These are phyloP conservation scores for Varecia variegata DNA, from an alignment of 2,797 vertebrate species.

Conservation along the genomic window DNA sequence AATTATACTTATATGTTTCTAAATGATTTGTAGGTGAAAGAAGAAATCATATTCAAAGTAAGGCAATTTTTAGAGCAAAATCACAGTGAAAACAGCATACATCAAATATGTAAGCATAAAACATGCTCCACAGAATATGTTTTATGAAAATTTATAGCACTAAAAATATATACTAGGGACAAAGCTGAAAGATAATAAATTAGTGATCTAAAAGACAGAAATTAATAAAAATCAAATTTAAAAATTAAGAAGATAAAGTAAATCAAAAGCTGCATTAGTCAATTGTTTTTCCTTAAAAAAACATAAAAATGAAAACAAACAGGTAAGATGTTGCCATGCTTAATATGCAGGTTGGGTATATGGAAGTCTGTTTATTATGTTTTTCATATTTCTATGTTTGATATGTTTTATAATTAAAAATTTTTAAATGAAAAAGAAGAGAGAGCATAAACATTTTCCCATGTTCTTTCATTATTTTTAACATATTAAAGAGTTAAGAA, in stretches of 20 bases:
- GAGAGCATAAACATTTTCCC: background rate
- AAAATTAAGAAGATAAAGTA: background rate
- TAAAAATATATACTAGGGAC: background rate
- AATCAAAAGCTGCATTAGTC: background rate
- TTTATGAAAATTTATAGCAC: background rate
- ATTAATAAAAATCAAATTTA: background rate
- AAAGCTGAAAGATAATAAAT: background rate
- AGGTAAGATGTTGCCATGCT: background rate
- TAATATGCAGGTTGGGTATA: background rate
- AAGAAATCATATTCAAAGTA: background rate
- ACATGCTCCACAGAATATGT: background rate
- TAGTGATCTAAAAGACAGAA: background rate
- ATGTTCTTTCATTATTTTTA: background rate
- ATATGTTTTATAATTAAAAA: background rate
- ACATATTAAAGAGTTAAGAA: background rate
- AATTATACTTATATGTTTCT: background rate
- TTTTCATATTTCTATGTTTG: background rate
- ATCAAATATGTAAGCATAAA: background rate
- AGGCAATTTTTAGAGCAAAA: background rate
- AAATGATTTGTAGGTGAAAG: background rate
- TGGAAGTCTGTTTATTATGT: background rate
- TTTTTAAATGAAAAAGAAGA: background rate
- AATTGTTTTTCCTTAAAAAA: background rate
- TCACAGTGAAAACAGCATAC: background rate
- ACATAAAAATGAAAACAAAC: background rate